Evolutionary conservation across 2,797 vertebrate species (phyloP), one percentile per base, ranked within the genome.

Genomic region (Eurystomus glaucurus): DNA sequence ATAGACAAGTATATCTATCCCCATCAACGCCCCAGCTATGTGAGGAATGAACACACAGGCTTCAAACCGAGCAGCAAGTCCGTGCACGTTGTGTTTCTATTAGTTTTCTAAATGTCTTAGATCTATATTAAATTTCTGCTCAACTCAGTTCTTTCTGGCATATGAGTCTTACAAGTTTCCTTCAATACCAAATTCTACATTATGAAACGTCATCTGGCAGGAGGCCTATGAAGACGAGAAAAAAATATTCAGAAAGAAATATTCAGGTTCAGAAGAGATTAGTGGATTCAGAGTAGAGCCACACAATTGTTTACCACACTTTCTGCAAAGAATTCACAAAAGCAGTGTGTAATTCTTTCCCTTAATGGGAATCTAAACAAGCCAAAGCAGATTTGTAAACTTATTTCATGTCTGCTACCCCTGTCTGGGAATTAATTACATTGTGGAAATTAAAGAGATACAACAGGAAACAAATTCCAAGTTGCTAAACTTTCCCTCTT

Each of bases 11-110:
- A 25, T 3, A 79, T 90, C 80, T 85, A 71, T 35, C 61, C 58
- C 80, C 77, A 72, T 39, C 80, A 69, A 14, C 76, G 41, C 51
- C 79, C 43, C 80, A 96, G 92, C 80, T 85, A 93, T 64, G 92
- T 4, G 20, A 93, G 90, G 93, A 93, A 96, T 82, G 93, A 97
- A 66, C 54, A 48, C 33, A 23, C 37, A 90, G 29, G 60, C 69
- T 90, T 26, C 28, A 35, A 95, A 65, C 64, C 28, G 58, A 90
- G 20, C 15, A 82, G 85, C 96, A 93, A 90, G 97, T 93, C 57
- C 60, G 77, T 87, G 77, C 96, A 96, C 48, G 97, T 48, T 85
- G 71, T 68, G 51, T 74, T 88, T 69, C 69, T 62, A 33, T 86
- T 78, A 65, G 37, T 68, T 79, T 94, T 90, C 46, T 51, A 62